phyloP scores from a whole-genome alignment of 2,797 vertebrate genomes.

The Hippopotamyrus pictus region DNA sequence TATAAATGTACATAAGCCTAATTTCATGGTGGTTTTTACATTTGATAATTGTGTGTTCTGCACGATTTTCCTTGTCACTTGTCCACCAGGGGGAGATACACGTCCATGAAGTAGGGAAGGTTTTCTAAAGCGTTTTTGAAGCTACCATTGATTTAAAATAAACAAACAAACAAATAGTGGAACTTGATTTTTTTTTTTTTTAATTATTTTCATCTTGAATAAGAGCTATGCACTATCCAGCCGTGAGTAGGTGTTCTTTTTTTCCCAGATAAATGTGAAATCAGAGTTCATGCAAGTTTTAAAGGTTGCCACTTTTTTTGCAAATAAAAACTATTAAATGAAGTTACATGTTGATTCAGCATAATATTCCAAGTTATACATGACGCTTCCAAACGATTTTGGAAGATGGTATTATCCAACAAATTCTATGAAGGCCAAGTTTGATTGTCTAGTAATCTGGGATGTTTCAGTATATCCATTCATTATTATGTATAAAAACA shows the following conservation, averaged over 20 bases:
- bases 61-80: neutral
- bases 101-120: neutral
- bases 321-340: neutral
- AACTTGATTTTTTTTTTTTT: neutral
- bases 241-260: neutral
- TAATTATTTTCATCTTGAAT: neutral
- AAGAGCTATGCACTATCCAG: neutral
- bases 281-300: neutral
- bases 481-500: neutral
- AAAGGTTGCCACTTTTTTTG: neutral
- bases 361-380: neutral
- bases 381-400: neutral
- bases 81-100: conserved; percentile 17
- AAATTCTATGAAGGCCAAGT: neutral
- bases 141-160: neutral
- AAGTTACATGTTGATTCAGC: neutral
- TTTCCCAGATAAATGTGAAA: neutral
- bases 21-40: neutral
- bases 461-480: neutral
- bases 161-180: neutral
- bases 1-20: neutral
- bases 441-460: neutral
- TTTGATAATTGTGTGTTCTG: neutral
- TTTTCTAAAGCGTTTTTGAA: neutral
- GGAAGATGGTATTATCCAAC: neutral